These are phyloP conservation scores for Meloidogyne exigua DNA, from an alignment of 1,140 invertebrate species.

Conservation along the genomic window DNA sequence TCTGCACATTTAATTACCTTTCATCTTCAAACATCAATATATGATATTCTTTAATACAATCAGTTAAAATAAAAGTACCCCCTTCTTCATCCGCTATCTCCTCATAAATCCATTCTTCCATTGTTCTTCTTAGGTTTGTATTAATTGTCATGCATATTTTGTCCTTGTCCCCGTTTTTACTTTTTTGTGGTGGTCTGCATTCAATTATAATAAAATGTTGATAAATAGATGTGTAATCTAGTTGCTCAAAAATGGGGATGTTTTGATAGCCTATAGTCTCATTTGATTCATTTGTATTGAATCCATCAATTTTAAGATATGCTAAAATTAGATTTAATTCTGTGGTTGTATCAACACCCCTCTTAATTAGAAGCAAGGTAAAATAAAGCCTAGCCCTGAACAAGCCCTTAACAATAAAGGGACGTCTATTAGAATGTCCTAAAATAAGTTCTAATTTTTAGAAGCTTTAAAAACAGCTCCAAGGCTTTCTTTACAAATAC, in stretches of 20 bases:
- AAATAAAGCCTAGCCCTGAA: too few species aligned
- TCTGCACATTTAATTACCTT: not conserved
- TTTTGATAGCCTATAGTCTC: not conserved
- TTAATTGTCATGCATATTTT: not conserved
- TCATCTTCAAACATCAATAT: not conserved
- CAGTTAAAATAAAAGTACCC: not conserved
- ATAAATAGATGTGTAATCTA: slow-evolving; percentile 7
- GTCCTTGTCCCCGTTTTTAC: not conserved
- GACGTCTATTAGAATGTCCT: too few species aligned
- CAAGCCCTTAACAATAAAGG: too few species aligned
- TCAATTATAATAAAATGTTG: slow-evolving; percentile 12
- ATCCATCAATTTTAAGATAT: not conserved
- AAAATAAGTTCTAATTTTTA: too few species aligned
- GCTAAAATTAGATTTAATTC: not conserved
- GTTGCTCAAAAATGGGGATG: not conserved
- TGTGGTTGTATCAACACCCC: not conserved
- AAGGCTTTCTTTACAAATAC: too few species aligned
- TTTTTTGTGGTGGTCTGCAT: not conserved
- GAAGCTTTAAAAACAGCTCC: too few species aligned
- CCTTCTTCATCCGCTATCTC: not conserved
- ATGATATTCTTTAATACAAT: not conserved
- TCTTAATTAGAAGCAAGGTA: too few species aligned
- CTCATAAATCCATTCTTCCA: not conserved
- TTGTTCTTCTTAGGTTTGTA: not conserved
- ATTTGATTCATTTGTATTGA: not conserved